Evolutionary conservation across 2,797 vertebrate species (phyloP), one percentile per base, ranked within the genome.

Genomic region (Helarctos malayanus): DNA sequence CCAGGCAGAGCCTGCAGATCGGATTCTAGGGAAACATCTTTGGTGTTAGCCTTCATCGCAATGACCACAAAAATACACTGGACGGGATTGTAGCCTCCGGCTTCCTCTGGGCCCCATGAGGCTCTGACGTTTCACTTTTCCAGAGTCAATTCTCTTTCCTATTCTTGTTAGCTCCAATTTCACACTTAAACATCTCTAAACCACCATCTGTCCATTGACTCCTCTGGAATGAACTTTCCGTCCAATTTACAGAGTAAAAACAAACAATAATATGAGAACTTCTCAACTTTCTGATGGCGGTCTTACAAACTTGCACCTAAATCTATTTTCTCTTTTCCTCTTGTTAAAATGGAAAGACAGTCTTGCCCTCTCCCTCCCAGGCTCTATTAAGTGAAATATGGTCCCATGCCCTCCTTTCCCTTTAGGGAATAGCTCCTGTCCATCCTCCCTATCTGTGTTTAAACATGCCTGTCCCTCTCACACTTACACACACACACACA

Each of bases 11-110:
- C 38, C 57, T 9, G 11, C 1, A 61, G 21, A n/a, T 87, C 59
- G 75, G 69, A 92, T 45, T 81, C 91, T 71, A 81, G 56, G 94
- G 73, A 81, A 61, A 35, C 47, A 78, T 45, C 35, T 80, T 49
- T 75, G 23, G 29, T 35, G 5, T n/a, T 27, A 7, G 29, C 5
- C 29, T 69, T 71, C 79, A n/a, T 6, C 56, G 83, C 76, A 80
- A 54, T 16, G 59, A 56, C 52, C 83, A 63, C n/a, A 84, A 69
- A 86, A 92, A 71, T 32, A 52, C 73, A 75, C 84, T 89, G 73
- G 80, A 88, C 49, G 59, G 63, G 84, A 71, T 63, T 35, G 25
- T n/a, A n/a, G 21, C 54, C 76, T 75, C 54, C 1, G 14, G 65
- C 38, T 56, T n/a, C 65, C 18, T 2, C 13, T n/a, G 59, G 52